Percentiles rank a stretch among this genome's conserved stretches.
These are phyloP conservation scores for Ursus arctos DNA, from an alignment of 2,113 vertebrate genomes.

Conservation along the genomic window DNA sequence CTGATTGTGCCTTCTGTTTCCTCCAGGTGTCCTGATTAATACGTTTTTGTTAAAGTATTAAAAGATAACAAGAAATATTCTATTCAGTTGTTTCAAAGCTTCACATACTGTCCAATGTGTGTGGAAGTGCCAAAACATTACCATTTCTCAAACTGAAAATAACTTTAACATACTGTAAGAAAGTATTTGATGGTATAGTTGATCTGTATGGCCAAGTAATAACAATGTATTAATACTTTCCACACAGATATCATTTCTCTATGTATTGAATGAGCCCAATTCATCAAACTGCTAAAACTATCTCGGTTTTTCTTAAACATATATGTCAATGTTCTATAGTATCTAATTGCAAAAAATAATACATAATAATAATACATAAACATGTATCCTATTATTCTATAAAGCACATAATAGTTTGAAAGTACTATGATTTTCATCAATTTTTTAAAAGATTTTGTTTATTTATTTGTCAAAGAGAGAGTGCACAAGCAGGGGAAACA, in stretches of 20 bases:
- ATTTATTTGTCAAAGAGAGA: background rate
- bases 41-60: background rate
- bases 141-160: background rate
- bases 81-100: background rate
- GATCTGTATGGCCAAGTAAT: background rate
- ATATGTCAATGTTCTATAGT: background rate
- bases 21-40: background rate
- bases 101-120: background rate
- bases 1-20: background rate
- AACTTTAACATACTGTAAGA: background rate
- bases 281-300: background rate
- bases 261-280: background rate
- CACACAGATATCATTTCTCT: background rate
- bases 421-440: background rate
- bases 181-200: background rate
- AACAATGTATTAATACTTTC: background rate
- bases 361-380: background rate
- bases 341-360: background rate
- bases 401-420: background rate
- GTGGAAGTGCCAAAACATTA: background rate
- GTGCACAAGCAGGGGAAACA: background rate
- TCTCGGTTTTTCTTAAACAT: background rate
- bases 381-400: background rate
- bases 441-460: background rate
- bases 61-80: background rate